Evolutionary conservation across 1,140 invertebrate species (phyloP).

Genomic region (Delia radicum): DNA sequence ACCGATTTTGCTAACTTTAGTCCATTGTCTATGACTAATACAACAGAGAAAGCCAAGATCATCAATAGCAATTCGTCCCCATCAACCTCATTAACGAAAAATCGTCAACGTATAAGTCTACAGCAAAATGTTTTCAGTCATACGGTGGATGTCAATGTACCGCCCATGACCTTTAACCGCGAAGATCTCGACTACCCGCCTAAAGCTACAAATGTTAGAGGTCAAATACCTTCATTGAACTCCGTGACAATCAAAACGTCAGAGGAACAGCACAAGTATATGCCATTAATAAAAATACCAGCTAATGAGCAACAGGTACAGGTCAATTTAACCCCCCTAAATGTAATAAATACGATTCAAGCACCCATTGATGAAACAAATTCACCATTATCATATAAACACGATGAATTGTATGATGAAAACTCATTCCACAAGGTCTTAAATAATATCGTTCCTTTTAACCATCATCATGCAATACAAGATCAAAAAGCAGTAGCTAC

Average conservation of each 20-base stretch:
- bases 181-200: slow-evolving; percentile 34
- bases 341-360: background rate
- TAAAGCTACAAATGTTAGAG: slow-evolving; percentile 26
- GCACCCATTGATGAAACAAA: background rate
- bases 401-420: too few relatives aligned
- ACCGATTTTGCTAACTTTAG: too few relatives aligned
- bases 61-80: too few relatives aligned
- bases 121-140: slow-evolving; percentile 41
- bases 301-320: slow-evolving; percentile 32
- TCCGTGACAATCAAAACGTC: background rate
- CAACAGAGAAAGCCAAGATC: too few relatives aligned
- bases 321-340: slow-evolving; percentile 33
- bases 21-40: too few relatives aligned
- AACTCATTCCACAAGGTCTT: too few relatives aligned
- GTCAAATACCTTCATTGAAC: background rate
- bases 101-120: slow-evolving; percentile 31
- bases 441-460: too few relatives aligned
- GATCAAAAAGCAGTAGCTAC: background rate
- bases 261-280: background rate
- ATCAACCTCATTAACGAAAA: background rate
- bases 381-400: background rate
- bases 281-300: slow-evolving; percentile 38
- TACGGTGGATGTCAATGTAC: slow-evolving; percentile 44
- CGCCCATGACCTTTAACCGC: slow-evolving; percentile 44
- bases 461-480: background rate